Percentiles rank a stretch among this genome's conserved stretches.
Conservation (phyloP, 1,140 invertebrate species). For the Drosophila tropicalis region DNA sequence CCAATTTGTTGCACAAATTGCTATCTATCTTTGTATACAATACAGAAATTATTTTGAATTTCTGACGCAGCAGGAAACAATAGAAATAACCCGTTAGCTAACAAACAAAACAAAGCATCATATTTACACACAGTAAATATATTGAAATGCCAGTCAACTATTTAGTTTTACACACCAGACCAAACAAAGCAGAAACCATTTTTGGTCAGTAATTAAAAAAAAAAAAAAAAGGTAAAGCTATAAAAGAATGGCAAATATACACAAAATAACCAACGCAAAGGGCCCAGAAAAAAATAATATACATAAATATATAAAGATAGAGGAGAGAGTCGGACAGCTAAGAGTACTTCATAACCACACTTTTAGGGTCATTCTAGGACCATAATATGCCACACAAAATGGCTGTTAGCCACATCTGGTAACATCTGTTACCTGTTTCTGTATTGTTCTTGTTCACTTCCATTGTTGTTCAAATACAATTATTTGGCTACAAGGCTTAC, state of each 20-base stretch:
- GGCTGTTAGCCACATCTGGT: conserved; percentile 1
- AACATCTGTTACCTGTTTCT: neutral
- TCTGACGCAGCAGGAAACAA: conserved; percentile 5
- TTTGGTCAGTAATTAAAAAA: conserved; percentile 1
- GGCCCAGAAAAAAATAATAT: neutral
- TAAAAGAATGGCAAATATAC: neutral
- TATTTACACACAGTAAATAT: neutral
- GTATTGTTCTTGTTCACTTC: neutral
- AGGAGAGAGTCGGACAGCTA: neutral
- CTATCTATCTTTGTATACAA: neutral
- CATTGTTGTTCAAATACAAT: conserved; percentile 1
- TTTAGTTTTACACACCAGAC: neutral
- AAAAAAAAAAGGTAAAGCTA: neutral
- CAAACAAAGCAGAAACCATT: neutral
- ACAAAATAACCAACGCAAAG: neutral
- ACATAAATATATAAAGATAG: neutral
- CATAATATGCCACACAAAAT: conserved; percentile 2
- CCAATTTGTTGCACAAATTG: neutral
- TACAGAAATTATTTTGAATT: neutral
- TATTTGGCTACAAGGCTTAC: neutral
- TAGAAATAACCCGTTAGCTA: neutral
- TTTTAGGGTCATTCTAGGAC: neutral
- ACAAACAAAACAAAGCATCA: neutral
- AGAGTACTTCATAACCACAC: neutral
- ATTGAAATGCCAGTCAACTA: conserved; percentile 9